Evolutionary conservation across 1,140 invertebrate species (phyloP), one percentile per base, ranked within the genome.

Genomic region (Latrodectus geometricus): DNA sequence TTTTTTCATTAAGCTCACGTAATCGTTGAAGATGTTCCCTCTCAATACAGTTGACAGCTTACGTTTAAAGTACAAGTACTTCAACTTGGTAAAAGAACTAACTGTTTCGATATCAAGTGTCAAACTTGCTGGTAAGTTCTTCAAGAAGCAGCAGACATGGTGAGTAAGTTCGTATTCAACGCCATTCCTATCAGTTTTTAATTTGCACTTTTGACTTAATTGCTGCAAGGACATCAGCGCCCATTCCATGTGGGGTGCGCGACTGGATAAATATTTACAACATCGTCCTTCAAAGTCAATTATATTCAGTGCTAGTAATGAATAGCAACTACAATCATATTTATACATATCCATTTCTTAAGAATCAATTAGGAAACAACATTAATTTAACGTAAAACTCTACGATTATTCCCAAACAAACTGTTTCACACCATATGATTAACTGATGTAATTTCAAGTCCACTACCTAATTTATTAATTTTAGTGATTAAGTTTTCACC

Each of bases 41-140:
- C 52, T 75, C 70, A 84, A 23, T 5, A 84, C 15, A 8, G 11
- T 50, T 9, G 61, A 8, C 17, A 84, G n/a, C 15, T 76, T 84
- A n/a, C 21, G 56, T 12, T 76, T 84, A 48, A 68, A 75, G 48
- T 75, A 84, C n/a, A 76, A 14, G 20, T 84, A 84, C 8, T 76
- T 75, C 7, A 76, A 15, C 23, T 68, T 75, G 17, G 81, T 84
- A 21, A 75, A 12, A 4, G 65, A 21, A 23, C 56, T 69, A 0
- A 84, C 4, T 11, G 54, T 66, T n/a, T 68, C 20, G 0, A 74
- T 75, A 50, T 84, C 81, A 8, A 84, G 35, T 11, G 65, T 52
- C 8, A 84, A 20, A 35, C 35, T 50, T 5, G 17, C 17, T 23
- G 72, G 61, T 17, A 84, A 17, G 4, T 74, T n/a, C 52, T 84